Percentiles rank a stretch among this genome's conserved stretches.
Evolutionary conservation across 2,113 vertebrate species (phyloP).

Genomic region (Pteropus alecto): DNA sequence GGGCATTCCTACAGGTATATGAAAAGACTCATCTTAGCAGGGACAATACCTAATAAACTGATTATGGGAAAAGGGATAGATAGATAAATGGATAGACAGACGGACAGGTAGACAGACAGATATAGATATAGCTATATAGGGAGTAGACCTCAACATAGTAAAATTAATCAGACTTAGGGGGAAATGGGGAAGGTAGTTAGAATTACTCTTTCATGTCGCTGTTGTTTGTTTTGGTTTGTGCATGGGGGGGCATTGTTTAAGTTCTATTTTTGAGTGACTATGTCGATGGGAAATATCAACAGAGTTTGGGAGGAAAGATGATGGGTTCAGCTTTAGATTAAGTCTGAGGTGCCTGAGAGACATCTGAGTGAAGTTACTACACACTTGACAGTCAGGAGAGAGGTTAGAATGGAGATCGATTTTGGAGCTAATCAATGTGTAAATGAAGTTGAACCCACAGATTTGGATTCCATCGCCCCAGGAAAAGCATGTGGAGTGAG

Average conservation of each 20-base stretch:
- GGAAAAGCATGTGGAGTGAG: background rate
- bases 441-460: background rate
- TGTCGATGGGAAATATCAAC: background rate
- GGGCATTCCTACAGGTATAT: background rate
- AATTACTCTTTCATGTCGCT: background rate
- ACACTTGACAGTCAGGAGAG: background rate
- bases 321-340: background rate
- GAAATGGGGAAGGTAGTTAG: background rate
- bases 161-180: background rate
- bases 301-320: background rate
- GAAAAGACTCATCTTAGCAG: background rate
- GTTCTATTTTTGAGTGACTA: background rate
- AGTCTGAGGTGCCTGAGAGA: background rate
- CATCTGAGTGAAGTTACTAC: background rate
- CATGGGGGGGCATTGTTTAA: fast-evolving
- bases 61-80: background rate
- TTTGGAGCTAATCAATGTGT: background rate
- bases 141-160: background rate
- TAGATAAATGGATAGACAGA: background rate
- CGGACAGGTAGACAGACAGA: too few species aligned
- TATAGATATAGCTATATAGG: background rate
- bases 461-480: background rate
- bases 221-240: background rate
- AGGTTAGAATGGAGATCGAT: background rate
- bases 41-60: background rate